Evolutionary conservation across 1,140 invertebrate genomes (phyloP), one percentile per base, ranked within the genome.

Genomic region (Aphaenogaster rudis): DNA sequence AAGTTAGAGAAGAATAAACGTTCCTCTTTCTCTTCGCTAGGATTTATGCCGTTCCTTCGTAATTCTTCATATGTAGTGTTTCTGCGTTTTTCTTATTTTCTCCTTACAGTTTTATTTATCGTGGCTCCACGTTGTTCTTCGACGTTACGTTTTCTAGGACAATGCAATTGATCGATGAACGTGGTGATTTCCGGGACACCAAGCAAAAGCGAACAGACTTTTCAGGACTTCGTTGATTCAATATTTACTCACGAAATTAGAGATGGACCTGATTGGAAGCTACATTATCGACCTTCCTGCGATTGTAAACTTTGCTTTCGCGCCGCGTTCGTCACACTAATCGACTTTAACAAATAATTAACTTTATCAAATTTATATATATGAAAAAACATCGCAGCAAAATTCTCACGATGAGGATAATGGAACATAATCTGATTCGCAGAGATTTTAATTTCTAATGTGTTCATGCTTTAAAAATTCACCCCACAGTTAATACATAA

Each of bases 191-290:
- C 69, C 69, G 54, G 28, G 69, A 74, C 33, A 61, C 42, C 17
- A 48, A 59, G 54, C 42, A 28, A 76, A 84, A 76, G 8, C 52
- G 28, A 5, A 1, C 42, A 69, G 28, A 61, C 69, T 74, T 74
- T 84, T 36, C 69, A 61, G 54, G 28, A 61, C 48, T 81, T 81
- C 17, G 42, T 28, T 61, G 69, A 84, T 63, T 74, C 69, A 84
- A 84, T 84, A 76, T 84, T 84, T 74, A 84, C 54, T 84, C n/a
- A 28, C 57, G 54, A 84, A 84, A 84, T 84, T 84, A 69, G 76
- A 84, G 54, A 61, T 84, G 45, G 33, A 84, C 42, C 11, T 84
- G 69, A 76, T 81, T 74, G 69, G 33, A 61, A 36, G 80, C 4
- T 28, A 61, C 57, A 63, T 84, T 76, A 84, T 82, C 42, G 42